A percentile compares a stretch with the other conserved stretches of the same genome.
Conservation (phyloP, 1,140 invertebrate genomes). For the Coelopa frigida region DNA sequence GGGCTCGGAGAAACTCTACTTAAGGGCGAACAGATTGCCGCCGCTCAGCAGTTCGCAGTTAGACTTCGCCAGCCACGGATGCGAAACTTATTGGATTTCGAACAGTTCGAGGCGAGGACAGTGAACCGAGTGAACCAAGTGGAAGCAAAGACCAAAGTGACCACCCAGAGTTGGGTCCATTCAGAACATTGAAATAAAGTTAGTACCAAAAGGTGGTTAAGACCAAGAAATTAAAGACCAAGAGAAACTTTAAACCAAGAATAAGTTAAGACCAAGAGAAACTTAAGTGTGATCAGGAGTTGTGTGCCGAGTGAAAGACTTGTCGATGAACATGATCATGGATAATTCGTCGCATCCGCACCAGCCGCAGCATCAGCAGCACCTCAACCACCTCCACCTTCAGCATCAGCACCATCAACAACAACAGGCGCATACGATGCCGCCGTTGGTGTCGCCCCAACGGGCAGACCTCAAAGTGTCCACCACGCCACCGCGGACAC, state of each 20-base stretch:
- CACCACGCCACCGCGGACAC: slow-evolving; percentile 17
- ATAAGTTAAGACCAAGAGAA: not conserved
- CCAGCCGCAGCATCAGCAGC: not conserved
- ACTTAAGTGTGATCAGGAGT: no score
- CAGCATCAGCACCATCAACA: not conserved
- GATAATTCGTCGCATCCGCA: slow-evolving; percentile 20
- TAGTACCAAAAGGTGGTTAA: no score
- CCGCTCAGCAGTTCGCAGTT: slow-evolving; percentile 35
- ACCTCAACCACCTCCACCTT: not conserved
- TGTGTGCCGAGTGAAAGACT: slow-evolving; percentile 5
- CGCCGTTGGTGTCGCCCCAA: slow-evolving; percentile 16
- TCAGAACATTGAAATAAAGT: no score
- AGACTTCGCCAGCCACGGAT: slow-evolving; percentile 30
- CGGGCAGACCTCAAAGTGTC: slow-evolving; percentile 30
- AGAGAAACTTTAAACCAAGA: not conserved
- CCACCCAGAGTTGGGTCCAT: no score
- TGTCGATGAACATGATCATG: slow-evolving; percentile 41
- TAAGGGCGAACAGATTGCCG: slow-evolving; percentile 44
- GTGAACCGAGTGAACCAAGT: not conserved
- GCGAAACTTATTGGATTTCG: not conserved
- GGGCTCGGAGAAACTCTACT: slow-evolving; percentile 29
- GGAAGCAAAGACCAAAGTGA: no score
- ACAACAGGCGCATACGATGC: slow-evolving; percentile 17
- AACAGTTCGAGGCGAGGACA: not conserved
- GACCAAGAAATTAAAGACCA: not conserved